phyloP scores from a whole-genome alignment of 2,797 vertebrate genomes.

The Eulemur coronatus region DNA sequence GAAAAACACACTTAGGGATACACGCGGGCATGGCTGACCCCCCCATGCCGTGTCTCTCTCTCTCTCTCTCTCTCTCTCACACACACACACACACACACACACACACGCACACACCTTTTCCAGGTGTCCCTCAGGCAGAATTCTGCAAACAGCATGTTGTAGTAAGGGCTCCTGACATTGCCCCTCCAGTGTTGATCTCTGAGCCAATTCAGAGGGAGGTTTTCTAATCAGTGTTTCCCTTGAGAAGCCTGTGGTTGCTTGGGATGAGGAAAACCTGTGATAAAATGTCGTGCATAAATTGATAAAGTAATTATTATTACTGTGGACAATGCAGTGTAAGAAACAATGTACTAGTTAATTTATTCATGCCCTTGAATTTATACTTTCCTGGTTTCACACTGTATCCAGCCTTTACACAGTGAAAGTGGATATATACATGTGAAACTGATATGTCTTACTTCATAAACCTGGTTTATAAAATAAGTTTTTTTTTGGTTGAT shows the following conservation, averaged over 20 bases:
- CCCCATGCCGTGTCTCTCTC: no score
- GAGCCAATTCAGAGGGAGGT: neutral
- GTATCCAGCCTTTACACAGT: neutral
- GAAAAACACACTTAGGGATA: neutral
- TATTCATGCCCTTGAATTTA: neutral
- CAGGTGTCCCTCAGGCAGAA: neutral
- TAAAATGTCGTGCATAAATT: neutral
- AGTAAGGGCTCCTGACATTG: neutral
- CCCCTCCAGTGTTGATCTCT: neutral
- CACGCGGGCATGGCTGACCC: neutral
- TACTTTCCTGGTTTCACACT: neutral
- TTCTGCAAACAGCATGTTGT: neutral
- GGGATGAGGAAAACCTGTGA: neutral
- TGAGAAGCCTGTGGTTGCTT: neutral
- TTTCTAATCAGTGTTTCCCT: neutral
- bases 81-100: neutral
- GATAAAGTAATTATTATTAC: slow-evolving; percentile 4
- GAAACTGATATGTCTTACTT: neutral
- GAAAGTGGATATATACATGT: neutral
- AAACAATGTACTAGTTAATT: neutral
- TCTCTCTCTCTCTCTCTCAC: neutral
- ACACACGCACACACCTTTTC: neutral
- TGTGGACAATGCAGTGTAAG: neutral
- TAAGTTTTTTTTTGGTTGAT: neutral
- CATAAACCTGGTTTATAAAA: neutral